Percentiles rank a stretch among this genome's conserved stretches.
These are phyloP conservation scores for Onychostruthus taczanowskii DNA, from an alignment of 2,113 vertebrate genomes.

Conservation along the genomic window DNA sequence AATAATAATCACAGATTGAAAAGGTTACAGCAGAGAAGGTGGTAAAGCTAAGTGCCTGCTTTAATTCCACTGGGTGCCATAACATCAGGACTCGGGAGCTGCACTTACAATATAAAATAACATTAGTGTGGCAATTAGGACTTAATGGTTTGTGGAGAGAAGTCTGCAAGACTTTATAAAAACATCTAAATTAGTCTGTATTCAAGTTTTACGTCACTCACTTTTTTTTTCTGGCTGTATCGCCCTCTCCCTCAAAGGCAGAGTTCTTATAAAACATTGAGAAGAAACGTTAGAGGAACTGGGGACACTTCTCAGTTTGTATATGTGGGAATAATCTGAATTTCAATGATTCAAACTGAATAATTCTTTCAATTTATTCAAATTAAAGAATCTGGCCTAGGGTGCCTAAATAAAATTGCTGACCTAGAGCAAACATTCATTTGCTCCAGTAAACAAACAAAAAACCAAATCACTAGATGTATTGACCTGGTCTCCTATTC, in stretches of 20 bases:
- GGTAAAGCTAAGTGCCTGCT: constrained; percentile 45
- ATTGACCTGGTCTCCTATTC: not conserved
- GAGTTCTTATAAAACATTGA: not conserved
- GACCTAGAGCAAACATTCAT: not conserved
- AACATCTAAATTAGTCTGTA: constrained; percentile 18
- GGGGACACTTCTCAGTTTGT: not conserved
- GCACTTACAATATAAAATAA: constrained; percentile 64
- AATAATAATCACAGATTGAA: constrained; percentile 55
- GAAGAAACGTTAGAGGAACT: not conserved
- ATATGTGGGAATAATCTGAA: not conserved
- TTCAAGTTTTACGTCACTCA: constrained; percentile 5
- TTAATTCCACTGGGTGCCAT: constrained; percentile 46
- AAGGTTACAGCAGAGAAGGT: constrained; percentile 48
- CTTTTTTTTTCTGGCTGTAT: not conserved
- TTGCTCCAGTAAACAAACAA: not conserved
- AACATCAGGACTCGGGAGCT: not conserved
- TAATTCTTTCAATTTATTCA: not conserved
- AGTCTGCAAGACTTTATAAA: constrained; percentile 56
- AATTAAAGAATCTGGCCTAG: not conserved
- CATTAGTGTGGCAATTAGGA: constrained; percentile 65
- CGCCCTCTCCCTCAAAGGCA: not conserved
- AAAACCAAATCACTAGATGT: not conserved
- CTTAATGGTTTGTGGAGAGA: constrained; percentile 58
- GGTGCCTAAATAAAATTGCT: not conserved
- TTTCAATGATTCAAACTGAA: not conserved